Evolutionary conservation across 2,797 vertebrate genomes (phyloP), one percentile per base, ranked within the genome.

Genomic region (Calcarius lapponicus): DNA sequence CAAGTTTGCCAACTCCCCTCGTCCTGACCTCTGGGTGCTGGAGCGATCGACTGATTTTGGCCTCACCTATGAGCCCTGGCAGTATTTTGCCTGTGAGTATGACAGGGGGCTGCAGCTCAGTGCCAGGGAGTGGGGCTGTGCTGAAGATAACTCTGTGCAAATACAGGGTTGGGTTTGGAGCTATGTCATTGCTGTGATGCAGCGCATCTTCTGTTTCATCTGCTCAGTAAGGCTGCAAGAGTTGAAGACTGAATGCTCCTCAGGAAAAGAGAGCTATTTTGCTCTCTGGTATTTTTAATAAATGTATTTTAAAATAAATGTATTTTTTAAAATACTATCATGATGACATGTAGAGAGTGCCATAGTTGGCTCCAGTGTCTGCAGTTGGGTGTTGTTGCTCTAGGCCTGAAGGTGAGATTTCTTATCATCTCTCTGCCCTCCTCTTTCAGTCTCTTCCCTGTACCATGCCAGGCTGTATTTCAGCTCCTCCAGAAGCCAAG

Each of bases 21-120:
- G 99, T 62, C 99, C 99, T 1, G 99, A 99, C 95, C 98, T 99
- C 40, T 99, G 99, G 99, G 99, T 99, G 65, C 97, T 99, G 94
- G 99, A 99, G 94, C 97, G 98, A 53, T 99, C 99, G 4, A 97
- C 98, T 1, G 98, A 99, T 97, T 99, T 98, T 0, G 99, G 99
- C 80, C 98, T 96, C 87, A 99, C 98, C 40, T 99, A 99, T 28
- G 98, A 98, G 64, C 99, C 99, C 0, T 99, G 99, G 99, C 99
- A 99, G 98, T 99, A 98, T 96, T 99, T 99, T 29, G 98, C 99
- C 89, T 99, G 99, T 99, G 95, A 99, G 99, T 99, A 97, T 80
- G 18, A 3, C 34, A 4, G 36, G 28, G 58, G 73, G 24, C 76
- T 74, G 80, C 91, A 83, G 34, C 36, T 29, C 6, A 26, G 38